These are phyloP conservation scores for Drosophila littoralis DNA, from an alignment of 1,140 invertebrate genomes.

Conservation along the genomic window DNA sequence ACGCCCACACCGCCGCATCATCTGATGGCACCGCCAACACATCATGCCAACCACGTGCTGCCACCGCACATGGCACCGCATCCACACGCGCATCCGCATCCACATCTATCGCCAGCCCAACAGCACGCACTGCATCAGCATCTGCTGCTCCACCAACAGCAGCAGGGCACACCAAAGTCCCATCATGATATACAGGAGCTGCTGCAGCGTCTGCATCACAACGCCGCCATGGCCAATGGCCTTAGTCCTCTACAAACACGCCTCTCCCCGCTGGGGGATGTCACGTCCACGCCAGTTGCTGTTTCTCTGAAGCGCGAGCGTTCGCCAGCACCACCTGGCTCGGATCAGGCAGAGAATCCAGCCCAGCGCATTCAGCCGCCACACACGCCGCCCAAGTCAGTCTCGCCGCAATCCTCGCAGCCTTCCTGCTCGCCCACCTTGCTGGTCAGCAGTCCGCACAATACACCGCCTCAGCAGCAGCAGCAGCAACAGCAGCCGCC, in stretches of 20 bases:
- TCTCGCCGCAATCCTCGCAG: constrained; percentile 84
- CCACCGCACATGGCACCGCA: constrained; percentile 57
- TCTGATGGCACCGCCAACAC: constrained; percentile 60
- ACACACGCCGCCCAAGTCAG: constrained; percentile 83
- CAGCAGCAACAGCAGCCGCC: constrained; percentile 52
- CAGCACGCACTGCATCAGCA: constrained; percentile 75
- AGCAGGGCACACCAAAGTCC: constrained; percentile 62
- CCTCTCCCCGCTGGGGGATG: constrained; percentile 66
- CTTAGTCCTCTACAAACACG: constrained; percentile 75
- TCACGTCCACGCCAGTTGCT: constrained; percentile 17
- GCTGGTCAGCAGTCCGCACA: constrained; percentile 73
- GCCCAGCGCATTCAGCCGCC: constrained; percentile 79
- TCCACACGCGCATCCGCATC: constrained; percentile 52
- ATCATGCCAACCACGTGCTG: constrained; percentile 44
- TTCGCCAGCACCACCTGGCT: constrained; percentile 58
- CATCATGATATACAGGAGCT: constrained; percentile 80
- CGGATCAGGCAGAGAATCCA: constrained; percentile 73
- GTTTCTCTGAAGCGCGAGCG: constrained; percentile 76
- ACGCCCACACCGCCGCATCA: constrained; percentile 64
- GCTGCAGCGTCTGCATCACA: constrained; percentile 74
- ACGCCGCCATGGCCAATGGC: constrained; percentile 60
- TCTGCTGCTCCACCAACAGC: constrained; percentile 52
- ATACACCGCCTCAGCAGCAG: constrained; percentile 61
- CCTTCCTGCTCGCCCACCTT: constrained; percentile 76
- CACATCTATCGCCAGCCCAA: constrained; percentile 73